Evolutionary conservation across 2,113 vertebrate genomes (phyloP).

Genomic region (Python bivittatus): DNA sequence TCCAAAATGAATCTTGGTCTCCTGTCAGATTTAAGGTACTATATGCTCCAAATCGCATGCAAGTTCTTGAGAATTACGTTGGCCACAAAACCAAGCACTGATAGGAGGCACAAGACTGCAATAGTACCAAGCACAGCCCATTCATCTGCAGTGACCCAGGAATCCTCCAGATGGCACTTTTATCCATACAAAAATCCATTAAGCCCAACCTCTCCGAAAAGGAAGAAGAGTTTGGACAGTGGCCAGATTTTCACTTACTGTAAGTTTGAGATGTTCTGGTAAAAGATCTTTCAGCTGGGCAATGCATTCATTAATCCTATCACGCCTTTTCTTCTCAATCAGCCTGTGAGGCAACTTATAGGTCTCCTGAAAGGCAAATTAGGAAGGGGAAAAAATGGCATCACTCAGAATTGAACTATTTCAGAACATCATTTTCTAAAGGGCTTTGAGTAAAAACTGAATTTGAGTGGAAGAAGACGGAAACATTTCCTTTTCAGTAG

Average conservation of each 20-base stretch:
- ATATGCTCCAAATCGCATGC: not conserved
- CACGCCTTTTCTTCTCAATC: constrained; percentile 96
- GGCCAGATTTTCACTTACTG: constrained; percentile 80
- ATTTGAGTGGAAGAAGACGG: not conserved
- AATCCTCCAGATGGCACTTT: constrained; percentile 33
- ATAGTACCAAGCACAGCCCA: not conserved
- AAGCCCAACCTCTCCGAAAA: constrained; percentile 23
- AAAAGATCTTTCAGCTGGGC: constrained; percentile 95
- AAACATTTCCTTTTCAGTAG: not conserved
- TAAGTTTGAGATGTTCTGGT: constrained; percentile 97
- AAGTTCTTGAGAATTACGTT: not conserved
- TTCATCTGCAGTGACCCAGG: not conserved
- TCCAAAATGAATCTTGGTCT: not conserved
- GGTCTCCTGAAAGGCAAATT: constrained; percentile 82
- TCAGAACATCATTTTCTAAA: not conserved
- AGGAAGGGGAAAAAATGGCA: not conserved
- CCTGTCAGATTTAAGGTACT: not conserved
- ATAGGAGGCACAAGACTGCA: not conserved
- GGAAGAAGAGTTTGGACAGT: constrained; percentile 36
- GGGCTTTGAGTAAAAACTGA: not conserved
- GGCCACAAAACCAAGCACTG: not conserved
- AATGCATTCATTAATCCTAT: constrained; percentile 98
- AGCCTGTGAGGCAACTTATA: constrained; percentile 96
- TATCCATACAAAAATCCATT: constrained; percentile 10
- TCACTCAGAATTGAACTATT: not conserved